A percentile compares a stretch with the other conserved stretches of the same genome.
These are phyloP conservation scores for Philotrypesis tridentata DNA, from an alignment of 1,140 invertebrate genomes.

Conservation along the genomic window DNA sequence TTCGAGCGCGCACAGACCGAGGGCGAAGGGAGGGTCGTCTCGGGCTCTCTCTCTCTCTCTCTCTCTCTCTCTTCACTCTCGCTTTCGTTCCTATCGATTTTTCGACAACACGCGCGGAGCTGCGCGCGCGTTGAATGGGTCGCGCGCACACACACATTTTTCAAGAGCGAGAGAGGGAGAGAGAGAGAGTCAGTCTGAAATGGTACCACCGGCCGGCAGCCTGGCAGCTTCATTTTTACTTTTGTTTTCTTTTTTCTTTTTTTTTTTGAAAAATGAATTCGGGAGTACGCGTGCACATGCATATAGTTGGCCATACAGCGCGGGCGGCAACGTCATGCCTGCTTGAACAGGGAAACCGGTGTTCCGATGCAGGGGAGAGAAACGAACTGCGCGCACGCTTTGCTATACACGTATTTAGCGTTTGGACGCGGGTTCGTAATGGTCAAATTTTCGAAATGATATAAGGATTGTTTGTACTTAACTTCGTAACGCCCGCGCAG, in stretches of 20 bases:
- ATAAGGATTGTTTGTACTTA: no score
- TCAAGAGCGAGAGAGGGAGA: neutral
- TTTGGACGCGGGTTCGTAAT: no score
- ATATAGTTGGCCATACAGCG: no score
- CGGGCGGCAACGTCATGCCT: neutral
- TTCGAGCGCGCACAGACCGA: neutral
- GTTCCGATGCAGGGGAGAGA: neutral
- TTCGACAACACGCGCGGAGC: conserved; percentile 49
- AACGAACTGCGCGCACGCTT: no score
- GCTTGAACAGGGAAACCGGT: neutral
- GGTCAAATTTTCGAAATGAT: no score
- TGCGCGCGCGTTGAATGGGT: conserved; percentile 51
- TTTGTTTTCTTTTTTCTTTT: neutral
- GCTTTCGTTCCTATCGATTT: conserved; percentile 68
- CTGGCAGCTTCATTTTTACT: no score
- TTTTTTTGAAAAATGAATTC: neutral
- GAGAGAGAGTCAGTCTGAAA: neutral
- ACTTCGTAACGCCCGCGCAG: no score
- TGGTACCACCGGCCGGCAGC: no score
- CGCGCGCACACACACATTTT: neutral
- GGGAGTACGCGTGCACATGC: no score
- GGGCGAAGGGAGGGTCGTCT: conserved; percentile 46
- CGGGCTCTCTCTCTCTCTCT: conserved; percentile 24
- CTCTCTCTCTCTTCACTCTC: conserved; percentile 61
- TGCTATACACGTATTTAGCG: no score